Base-by-base conservation (phyloP, 1,140 invertebrate genomes). In the Aphaenogaster floridana region DNA sequence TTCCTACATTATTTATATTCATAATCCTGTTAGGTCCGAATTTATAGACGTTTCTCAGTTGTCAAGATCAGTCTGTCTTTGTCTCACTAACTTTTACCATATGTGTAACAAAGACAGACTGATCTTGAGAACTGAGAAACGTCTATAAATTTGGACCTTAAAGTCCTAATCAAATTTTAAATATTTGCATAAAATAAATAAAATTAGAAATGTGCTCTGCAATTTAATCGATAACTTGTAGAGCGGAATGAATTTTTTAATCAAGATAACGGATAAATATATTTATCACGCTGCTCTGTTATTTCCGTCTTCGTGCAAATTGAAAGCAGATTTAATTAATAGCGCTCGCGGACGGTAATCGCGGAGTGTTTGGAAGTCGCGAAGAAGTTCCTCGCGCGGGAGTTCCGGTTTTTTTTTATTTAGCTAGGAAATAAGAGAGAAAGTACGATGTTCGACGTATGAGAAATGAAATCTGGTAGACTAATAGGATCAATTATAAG, bases 341-440 rank as follows among this genome's bases (percentile, higher is more conserved):
- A 13, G 28, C 28, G 21, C 15, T 52, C 8, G 42, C 5, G 9
- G 13, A 11, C 13, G 77, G n/a, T 66, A 15, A 13, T 2, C 17
- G 8, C 28, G 13, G 13, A 34, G 13, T 54, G 13, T 42, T 13
- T 71, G 52, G 28, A 72, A 59, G 52, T 83, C 52, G 13, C 28
- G 39, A 59, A 72, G 80, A 69, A 42, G 48, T 68, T 45, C 15
- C 15, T 61, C 17, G 11, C 42, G 28, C 28, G 54, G 28, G 42
- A 61, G 36, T 76, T 50, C 34, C 54, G 54, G n/a, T 76, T 74
- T 74, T 81, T 71, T 66, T 45, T 61, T 61, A 48, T 74, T 84
- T 61, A 76, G 59, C 28, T 50, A 61, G 39, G 21, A 48, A 83
- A 83, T 50, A 15, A 59, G 42, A 76, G 69, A 76, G 57, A 76